Evolutionary conservation across 2,888 invertebrate species (phyloP).

Genomic region (Gisinianus flammeolus): DNA sequence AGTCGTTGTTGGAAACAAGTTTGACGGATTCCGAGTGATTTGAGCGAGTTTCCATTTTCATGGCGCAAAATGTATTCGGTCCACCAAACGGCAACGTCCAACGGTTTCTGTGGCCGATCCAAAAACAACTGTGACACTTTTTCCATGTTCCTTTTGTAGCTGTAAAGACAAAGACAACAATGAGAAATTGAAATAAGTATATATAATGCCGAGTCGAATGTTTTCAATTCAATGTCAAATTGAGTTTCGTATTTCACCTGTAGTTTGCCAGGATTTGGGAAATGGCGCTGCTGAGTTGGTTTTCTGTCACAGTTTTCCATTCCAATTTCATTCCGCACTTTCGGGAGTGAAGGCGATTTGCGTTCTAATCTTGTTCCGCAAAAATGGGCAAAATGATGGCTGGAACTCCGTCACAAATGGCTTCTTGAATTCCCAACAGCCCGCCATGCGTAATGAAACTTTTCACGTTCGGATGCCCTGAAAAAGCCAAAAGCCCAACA

Average conservation of each 20-base stretch:
- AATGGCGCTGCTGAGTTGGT: constrained; percentile 43
- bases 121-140: constrained; percentile 1
- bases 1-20: constrained; percentile 2
- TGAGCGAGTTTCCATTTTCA: constrained; percentile 1
- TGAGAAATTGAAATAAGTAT: no score
- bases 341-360: constrained; percentile 31
- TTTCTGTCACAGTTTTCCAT: constrained; percentile 35
- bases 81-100: constrained; percentile 36
- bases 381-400: constrained; percentile 36
- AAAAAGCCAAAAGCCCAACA: not conserved
- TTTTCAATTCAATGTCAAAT: no score
- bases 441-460: constrained; percentile 53
- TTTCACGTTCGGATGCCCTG: constrained; percentile 51
- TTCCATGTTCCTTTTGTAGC: constrained; percentile 33
- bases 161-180: constrained; percentile 12
- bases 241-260: not conserved
- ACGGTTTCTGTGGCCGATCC: constrained; percentile 22
- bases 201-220: no score
- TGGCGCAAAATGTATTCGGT: constrained; percentile 21
- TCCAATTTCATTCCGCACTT: constrained; percentile 49
- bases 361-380: constrained; percentile 54
- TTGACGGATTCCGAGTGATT: constrained; percentile 23
- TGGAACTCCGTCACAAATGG: constrained; percentile 46
- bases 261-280: constrained; percentile 39
- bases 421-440: constrained; percentile 49